Conservation (phyloP, 2,113 vertebrate genomes). For the Pleuronectes platessa region DNA sequence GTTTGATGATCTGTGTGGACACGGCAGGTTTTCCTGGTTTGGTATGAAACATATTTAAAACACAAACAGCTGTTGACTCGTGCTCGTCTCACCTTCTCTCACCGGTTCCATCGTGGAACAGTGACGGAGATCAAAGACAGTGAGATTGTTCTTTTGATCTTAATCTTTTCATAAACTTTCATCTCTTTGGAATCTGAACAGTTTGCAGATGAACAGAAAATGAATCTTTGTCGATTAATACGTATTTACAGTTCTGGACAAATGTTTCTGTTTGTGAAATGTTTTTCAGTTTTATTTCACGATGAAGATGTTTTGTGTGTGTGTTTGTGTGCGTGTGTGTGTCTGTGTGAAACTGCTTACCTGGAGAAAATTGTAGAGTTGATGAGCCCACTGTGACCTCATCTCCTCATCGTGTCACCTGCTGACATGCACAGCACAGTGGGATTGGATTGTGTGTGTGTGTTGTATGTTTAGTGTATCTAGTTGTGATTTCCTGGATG, state of each 20-base stretch:
- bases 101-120: too few species aligned
- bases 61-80: too few species aligned
- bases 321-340: slow-evolving; percentile 9
- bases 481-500: slow-evolving; percentile 61
- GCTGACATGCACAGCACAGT: slow-evolving; percentile 57
- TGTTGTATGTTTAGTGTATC: slow-evolving; percentile 17
- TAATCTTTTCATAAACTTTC: not conserved
- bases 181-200: not conserved
- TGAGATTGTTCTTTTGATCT: too few species aligned
- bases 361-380: slow-evolving; percentile 30
- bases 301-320: not conserved
- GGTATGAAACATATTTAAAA: too few species aligned
- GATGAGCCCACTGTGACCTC: slow-evolving; percentile 59
- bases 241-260: too few species aligned
- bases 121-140: too few species aligned
- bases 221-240: not conserved
- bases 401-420: slow-evolving; percentile 47
- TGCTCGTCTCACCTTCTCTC: too few species aligned
- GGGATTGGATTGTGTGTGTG: slow-evolving; percentile 12
- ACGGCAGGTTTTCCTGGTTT: too few species aligned
- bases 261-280: not conserved
- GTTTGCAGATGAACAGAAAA: not conserved
- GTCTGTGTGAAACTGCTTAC: slow-evolving; percentile 51
- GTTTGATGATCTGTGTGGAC: too few species aligned
- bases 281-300: not conserved